A percentile compares a stretch with the other conserved stretches of the same genome.
Evolutionary conservation across 2,888 invertebrate species (phyloP).

Genomic region (Epicampocera succincta): DNA sequence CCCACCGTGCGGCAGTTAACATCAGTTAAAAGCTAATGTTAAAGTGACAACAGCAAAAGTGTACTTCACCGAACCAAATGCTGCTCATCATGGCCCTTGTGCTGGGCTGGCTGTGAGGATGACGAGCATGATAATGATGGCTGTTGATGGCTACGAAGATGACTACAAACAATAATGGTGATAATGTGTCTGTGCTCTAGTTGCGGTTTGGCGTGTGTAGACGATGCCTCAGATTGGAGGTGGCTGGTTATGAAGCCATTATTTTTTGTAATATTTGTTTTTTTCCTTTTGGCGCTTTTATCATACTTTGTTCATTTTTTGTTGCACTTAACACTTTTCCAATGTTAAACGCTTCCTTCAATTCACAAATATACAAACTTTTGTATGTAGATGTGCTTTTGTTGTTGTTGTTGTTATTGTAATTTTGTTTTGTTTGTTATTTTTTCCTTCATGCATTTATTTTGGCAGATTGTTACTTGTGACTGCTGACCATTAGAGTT

Average conservation of each 20-base stretch:
- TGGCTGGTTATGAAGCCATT: conserved; percentile 47
- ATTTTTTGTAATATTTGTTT: conserved; percentile 34
- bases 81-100: conserved; percentile 44
- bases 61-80: conserved; percentile 49
- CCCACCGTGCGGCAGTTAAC: conserved; percentile 39
- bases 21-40: conserved; percentile 54
- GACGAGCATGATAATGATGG: conserved; percentile 46
- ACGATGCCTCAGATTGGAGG: conserved; percentile 45
- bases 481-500: conserved; percentile 60
- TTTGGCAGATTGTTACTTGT: conserved; percentile 30
- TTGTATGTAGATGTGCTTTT: neutral
- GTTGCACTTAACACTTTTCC: neutral
- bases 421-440: neutral
- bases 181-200: conserved; percentile 63
- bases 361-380: neutral
- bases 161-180: conserved; percentile 40
- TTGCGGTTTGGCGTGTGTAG: conserved; percentile 53
- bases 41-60: conserved; percentile 57
- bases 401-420: conserved; percentile 5
- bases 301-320: neutral
- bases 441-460: neutral
- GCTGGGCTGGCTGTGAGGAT: too few relatives aligned
- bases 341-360: conserved; percentile 23
- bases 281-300: conserved; percentile 19
- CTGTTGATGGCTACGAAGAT: conserved; percentile 20